These are phyloP conservation scores for Thelaira solivaga DNA, from an alignment of 2,888 invertebrate genomes.

Conservation along the genomic window DNA sequence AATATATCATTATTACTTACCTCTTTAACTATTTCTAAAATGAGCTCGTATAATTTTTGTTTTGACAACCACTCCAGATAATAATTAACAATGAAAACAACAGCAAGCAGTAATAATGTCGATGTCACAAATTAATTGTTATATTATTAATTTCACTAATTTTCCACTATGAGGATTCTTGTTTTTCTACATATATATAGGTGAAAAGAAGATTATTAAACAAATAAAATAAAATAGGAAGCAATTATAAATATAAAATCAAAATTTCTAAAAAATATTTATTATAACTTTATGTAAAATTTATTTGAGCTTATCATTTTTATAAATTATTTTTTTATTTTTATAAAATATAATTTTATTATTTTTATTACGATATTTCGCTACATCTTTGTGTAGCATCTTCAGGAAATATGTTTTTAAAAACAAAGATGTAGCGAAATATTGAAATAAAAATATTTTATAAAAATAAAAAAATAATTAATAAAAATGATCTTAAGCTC, in stretches of 20 bases:
- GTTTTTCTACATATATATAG: conserved; percentile 13
- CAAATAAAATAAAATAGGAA: conserved; percentile 1
- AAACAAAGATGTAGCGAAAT: too few species aligned
- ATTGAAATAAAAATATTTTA: too few species aligned
- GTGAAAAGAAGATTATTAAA: conserved; percentile 5
- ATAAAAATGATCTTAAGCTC: too few species aligned
- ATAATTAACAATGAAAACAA: conserved; percentile 14
- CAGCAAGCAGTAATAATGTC: neutral
- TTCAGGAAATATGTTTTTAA: too few species aligned
- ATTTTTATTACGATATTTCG: too few species aligned
- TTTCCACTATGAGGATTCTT: conserved; percentile 2
- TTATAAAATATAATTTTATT: too few species aligned
- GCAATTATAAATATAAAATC: neutral
- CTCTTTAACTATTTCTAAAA: conserved; percentile 63
- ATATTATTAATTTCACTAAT: conserved; percentile 1
- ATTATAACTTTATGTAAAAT: too few species aligned
- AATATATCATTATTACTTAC: conserved; percentile 53
- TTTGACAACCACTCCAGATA: conserved; percentile 28
- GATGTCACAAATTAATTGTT: conserved; percentile 25
- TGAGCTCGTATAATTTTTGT: conserved; percentile 24
- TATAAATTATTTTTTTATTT: too few species aligned
- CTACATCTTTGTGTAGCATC: too few species aligned
- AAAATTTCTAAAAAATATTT: conserved; percentile 3
- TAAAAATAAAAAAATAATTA: too few species aligned
- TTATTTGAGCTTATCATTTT: too few species aligned